Percentiles rank a stretch among this genome's conserved stretches.
Conservation (phyloP, 2,797 vertebrate species). For the Channa striata region DNA sequence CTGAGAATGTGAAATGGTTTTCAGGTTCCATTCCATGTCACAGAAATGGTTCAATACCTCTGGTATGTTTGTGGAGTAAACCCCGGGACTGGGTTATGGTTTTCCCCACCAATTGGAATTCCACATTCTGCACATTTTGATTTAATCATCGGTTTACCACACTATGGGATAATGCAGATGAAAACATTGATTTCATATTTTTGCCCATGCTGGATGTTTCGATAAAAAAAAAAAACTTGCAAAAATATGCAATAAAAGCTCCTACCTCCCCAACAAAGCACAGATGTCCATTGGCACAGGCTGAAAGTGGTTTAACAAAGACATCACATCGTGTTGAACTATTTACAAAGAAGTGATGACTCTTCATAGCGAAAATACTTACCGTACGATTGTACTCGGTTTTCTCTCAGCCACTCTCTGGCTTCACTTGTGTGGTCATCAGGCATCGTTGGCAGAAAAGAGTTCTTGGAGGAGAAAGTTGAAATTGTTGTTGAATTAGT, state of each 20-base stretch:
- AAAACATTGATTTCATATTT: not conserved
- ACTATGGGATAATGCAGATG: constrained; percentile 61
- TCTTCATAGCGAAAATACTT: constrained; percentile 39
- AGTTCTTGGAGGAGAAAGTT: constrained; percentile 54
- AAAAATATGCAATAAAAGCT: no score
- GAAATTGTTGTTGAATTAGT: no score
- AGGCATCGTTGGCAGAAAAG: constrained; percentile 83
- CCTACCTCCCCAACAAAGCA: constrained; percentile 75
- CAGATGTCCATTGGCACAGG: constrained; percentile 68
- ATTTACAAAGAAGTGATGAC: not conserved
- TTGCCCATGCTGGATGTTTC: not conserved
- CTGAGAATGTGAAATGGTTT: not conserved
- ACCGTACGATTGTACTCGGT: constrained; percentile 43
- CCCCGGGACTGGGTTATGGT: constrained; percentile 50
- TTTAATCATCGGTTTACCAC: constrained; percentile 57
- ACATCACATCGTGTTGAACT: not conserved
- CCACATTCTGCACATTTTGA: constrained; percentile 67
- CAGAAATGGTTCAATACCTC: constrained; percentile 31
- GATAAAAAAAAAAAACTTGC: not conserved
- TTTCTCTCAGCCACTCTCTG: constrained; percentile 39
- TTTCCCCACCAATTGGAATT: constrained; percentile 45
- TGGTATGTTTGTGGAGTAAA: constrained; percentile 28
- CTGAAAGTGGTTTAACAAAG: constrained; percentile 52
- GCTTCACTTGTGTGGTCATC: constrained; percentile 75
- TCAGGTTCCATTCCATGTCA: no score